Conservation (phyloP, 2,113 vertebrate genomes). For the Aspiorhynchus laticeps region DNA sequence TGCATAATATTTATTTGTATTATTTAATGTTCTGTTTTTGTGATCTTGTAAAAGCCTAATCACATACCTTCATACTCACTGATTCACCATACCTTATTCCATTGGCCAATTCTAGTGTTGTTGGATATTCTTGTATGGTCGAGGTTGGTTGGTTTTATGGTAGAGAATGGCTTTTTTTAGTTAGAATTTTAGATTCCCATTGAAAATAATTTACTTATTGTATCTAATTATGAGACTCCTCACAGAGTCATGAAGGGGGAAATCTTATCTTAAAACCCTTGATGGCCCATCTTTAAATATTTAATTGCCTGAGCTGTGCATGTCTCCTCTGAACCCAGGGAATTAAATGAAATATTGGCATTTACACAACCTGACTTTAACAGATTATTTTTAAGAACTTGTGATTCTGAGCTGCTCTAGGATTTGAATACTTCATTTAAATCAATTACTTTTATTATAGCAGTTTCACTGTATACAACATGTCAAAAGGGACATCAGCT, state of each 20-base stretch:
- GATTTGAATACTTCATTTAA: neutral
- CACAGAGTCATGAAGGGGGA: neutral
- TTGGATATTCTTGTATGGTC: neutral
- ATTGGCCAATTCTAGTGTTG: neutral
- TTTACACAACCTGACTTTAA: slow-evolving; percentile 55
- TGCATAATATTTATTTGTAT: too few relatives aligned
- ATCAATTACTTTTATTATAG: neutral
- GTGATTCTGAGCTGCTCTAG: neutral
- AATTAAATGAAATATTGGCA: slow-evolving; percentile 49
- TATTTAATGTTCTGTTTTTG: too few relatives aligned
- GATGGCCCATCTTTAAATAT: neutral
- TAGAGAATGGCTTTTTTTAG: too few relatives aligned
- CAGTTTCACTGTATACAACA: neutral
- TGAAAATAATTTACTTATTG: neutral
- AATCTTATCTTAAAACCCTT: neutral
- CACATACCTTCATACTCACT: too few relatives aligned
- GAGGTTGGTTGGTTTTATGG: too few relatives aligned
- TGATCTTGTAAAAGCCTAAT: too few relatives aligned
- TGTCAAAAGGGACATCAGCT: neutral
- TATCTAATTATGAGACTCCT: neutral
- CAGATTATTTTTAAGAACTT: neutral
- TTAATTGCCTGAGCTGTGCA: neutral
- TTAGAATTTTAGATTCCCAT: neutral
- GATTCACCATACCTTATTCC: too few relatives aligned
- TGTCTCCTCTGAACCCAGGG: neutral